These are phyloP conservation scores for Idaea straminata DNA, from an alignment of 2,888 invertebrate genomes.

Conservation along the genomic window DNA sequence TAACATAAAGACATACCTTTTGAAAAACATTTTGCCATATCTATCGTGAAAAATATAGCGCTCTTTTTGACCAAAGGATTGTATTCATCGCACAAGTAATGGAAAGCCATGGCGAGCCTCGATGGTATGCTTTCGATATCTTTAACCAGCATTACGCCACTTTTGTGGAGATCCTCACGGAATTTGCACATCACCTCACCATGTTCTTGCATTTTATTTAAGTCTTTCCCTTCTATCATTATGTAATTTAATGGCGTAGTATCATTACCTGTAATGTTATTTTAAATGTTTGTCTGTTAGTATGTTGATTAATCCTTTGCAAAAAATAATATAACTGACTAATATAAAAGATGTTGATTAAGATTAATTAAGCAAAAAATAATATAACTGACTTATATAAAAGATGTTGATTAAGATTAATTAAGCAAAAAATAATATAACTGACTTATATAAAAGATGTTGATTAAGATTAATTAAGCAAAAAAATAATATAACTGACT, in stretches of 20 bases:
- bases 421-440: too few species aligned
- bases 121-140: conserved; percentile 62
- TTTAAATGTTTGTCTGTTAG: not conserved
- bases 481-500: too few species aligned
- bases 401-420: too few species aligned
- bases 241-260: conserved; percentile 45
- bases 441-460: too few species aligned
- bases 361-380: too few species aligned
- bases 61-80: conserved; percentile 65
- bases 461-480: too few species aligned
- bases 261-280: conserved; percentile 51
- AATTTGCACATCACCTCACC: conserved; percentile 58
- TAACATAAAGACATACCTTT: not conserved
- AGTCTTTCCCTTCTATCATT: conserved; percentile 46
- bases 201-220: conserved; percentile 47
- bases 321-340: not conserved
- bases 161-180: conserved; percentile 46
- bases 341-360: too few species aligned
- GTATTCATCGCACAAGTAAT: conserved; percentile 75
- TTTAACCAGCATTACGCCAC: conserved; percentile 65
- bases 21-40: conserved; percentile 55
- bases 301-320: not conserved
- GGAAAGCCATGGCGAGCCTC: conserved; percentile 70
- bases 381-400: too few species aligned
- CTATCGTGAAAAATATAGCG: conserved; percentile 70